Base-by-base conservation (phyloP, 2,888 invertebrate genomes). In the Pristionchus mayeri region DNA sequence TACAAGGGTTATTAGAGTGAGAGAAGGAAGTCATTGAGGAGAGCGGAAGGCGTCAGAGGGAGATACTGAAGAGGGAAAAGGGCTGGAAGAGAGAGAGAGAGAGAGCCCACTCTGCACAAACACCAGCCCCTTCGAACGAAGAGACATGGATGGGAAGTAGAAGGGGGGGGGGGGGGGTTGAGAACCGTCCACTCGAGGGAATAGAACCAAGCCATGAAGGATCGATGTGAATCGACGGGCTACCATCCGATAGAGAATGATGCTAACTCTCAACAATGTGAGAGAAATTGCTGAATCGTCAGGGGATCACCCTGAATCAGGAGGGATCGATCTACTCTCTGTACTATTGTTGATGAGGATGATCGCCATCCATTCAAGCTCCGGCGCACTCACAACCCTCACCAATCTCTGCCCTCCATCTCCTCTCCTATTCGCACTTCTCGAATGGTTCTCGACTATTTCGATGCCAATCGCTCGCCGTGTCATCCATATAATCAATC, bases 41-140 rank as follows among this genome's bases (percentile, higher is more conserved):
- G 75, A 37, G 40, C 0, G 34, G 40, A 7, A 24, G 40, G 30
- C 21, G 75, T 40, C 18, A 40, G 75, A 75, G 13, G n/a, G 40
- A 48, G 80, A 80, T 34, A 54, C 13, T 1, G 34, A n/a, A n/a
- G 3, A 37, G 37, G 57, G 40, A 7, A 16, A 54, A 52, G 79
- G 52, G 79, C 30, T 52, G 57, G 6, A 54, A 54, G 57, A 80
- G 52, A 21, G 57, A 54, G 18, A 54, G 54, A 80, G 57, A 80
- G 34, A 78, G 52, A n/a, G 52, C 71, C n/a, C 71, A 71, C 37
- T 44, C 75, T 44, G 48, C 48, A 48, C 40, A 75, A 75, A 48
- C 21, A 44, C 24, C 60, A 30, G 60, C 57, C 11, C 13, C 54
- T n/a, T 13, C 71, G 30, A 76, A 13, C n/a, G 78, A 52, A 16